These are phyloP conservation scores for Hippocampus barbouri DNA, from an alignment of 2,113 vertebrate genomes.

Conservation along the genomic window DNA sequence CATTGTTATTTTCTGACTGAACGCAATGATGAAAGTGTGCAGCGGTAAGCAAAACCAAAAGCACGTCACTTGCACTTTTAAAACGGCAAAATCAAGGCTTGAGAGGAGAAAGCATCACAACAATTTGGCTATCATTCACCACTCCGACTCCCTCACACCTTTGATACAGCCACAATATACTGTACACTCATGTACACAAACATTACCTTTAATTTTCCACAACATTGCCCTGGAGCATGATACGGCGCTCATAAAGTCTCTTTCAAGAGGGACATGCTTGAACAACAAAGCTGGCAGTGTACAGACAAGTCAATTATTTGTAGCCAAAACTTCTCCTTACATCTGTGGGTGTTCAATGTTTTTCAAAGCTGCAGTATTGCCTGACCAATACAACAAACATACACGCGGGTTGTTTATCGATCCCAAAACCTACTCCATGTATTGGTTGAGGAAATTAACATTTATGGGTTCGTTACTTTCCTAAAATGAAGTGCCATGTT, in stretches of 20 bases:
- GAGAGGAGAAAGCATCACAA: slow-evolving; percentile 10
- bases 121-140: slow-evolving; percentile 18
- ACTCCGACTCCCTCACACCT: slow-evolving; percentile 13
- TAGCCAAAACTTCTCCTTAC: slow-evolving; percentile 8
- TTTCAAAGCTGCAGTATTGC: slow-evolving; percentile 5
- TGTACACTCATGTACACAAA: slow-evolving; percentile 16
- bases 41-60: slow-evolving; percentile 50
- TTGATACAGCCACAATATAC: slow-evolving; percentile 16
- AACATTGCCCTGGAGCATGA: neutral
- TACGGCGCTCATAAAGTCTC: slow-evolving; percentile 54
- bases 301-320: slow-evolving; percentile 10
- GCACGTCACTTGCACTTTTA: slow-evolving; percentile 50
- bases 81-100: slow-evolving; percentile 46
- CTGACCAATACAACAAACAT: slow-evolving; percentile 12
- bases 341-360: slow-evolving; percentile 1
- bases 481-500: slow-evolving; percentile 9
- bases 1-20: neutral
- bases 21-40: slow-evolving; percentile 38
- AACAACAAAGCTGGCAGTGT: slow-evolving; percentile 14
- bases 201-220: slow-evolving; percentile 31
- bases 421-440: slow-evolving; percentile 20
- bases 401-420: slow-evolving; percentile 36
- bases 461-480: slow-evolving; percentile 21
- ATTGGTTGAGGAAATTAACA: slow-evolving; percentile 33
- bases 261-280: slow-evolving; percentile 29